phyloP scores from a whole-genome alignment of 2,113 vertebrate species.

The Neodontobutis hainanensis region DNA sequence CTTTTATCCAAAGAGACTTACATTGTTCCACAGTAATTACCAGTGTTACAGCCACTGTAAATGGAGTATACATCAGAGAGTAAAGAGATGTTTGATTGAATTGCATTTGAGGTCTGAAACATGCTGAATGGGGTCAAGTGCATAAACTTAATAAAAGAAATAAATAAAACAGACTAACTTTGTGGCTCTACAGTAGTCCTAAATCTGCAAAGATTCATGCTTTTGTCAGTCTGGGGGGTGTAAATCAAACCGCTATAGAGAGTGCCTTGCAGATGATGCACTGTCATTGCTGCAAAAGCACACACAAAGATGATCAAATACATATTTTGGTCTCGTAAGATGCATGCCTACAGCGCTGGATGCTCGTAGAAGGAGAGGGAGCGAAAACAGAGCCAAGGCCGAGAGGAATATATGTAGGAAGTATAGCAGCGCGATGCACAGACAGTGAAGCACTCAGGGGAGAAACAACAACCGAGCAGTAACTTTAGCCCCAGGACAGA shows the following conservation, averaged over 20 bases:
- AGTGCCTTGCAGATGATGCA: neutral
- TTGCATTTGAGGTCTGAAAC: too few species aligned
- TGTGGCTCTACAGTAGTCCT: too few species aligned
- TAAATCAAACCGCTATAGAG: neutral
- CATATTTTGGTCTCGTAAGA: neutral
- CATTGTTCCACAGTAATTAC: too few species aligned
- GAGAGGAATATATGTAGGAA: conserved; percentile 5
- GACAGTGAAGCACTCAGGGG: conserved; percentile 24
- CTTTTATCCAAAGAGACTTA: too few species aligned
- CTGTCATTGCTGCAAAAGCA: neutral
- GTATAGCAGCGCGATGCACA: conserved; percentile 1
- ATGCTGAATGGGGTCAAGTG: too few species aligned
- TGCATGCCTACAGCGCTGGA: neutral
- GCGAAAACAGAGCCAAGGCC: conserved; percentile 6
- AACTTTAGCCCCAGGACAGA: conserved; percentile 38
- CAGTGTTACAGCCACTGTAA: too few species aligned
- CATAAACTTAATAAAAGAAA: too few species aligned
- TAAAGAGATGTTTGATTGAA: too few species aligned
- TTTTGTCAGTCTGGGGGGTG: neutral
- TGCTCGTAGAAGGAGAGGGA: conserved; percentile 4
- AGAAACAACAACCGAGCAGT: conserved; percentile 28
- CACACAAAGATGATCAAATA: conserved; percentile 3
- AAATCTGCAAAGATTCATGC: too few species aligned
- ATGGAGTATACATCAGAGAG: too few species aligned
- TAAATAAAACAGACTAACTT: too few species aligned